Percentiles rank a stretch among this genome's conserved stretches.
phyloP scores from a whole-genome alignment of 2,888 invertebrate genomes.

The Cephalotes varians region DNA sequence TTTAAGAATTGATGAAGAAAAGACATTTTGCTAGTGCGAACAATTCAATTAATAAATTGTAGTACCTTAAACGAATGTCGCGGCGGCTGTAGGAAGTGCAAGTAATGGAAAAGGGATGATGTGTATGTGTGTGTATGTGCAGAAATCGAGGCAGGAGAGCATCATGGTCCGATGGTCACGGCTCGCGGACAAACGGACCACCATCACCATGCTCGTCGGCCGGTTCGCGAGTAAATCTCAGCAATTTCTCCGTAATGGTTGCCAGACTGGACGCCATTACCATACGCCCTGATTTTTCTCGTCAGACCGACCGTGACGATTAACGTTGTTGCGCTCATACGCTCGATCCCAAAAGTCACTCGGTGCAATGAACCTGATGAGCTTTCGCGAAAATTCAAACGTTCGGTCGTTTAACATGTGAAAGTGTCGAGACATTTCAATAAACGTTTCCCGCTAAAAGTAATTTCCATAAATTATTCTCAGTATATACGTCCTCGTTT shows the following conservation, averaged over 20 bases:
- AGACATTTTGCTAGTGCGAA: neutral
- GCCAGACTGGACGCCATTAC: conserved; percentile 66
- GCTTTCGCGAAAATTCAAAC: conserved; percentile 31
- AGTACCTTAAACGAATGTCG: neutral
- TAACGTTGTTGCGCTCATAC: conserved; percentile 27
- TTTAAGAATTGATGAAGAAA: neutral
- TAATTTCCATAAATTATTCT: conserved; percentile 20
- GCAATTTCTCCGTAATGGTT: conserved; percentile 70
- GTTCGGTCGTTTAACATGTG: conserved; percentile 5
- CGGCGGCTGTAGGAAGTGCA: conserved; percentile 27
- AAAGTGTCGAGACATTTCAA: conserved; percentile 30
- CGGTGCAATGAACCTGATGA: conserved; percentile 27
- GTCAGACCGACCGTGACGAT: conserved; percentile 51
- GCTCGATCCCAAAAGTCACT: conserved; percentile 20
- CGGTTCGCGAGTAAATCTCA: conserved; percentile 66
- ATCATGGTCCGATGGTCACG: conserved; percentile 70
- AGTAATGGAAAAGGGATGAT: conserved; percentile 51
- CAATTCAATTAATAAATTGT: neutral
- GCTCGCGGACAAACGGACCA: conserved; percentile 69
- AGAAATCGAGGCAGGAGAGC: conserved; percentile 59
- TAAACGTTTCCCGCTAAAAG: neutral
- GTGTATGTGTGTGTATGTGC: no score
- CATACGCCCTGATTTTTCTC: conserved; percentile 58
- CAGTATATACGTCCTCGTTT: neutral
- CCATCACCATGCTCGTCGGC: conserved; percentile 65